These are phyloP conservation scores for Aegotheles bennettii DNA, from an alignment of 2,113 vertebrate genomes.

Conservation along the genomic window DNA sequence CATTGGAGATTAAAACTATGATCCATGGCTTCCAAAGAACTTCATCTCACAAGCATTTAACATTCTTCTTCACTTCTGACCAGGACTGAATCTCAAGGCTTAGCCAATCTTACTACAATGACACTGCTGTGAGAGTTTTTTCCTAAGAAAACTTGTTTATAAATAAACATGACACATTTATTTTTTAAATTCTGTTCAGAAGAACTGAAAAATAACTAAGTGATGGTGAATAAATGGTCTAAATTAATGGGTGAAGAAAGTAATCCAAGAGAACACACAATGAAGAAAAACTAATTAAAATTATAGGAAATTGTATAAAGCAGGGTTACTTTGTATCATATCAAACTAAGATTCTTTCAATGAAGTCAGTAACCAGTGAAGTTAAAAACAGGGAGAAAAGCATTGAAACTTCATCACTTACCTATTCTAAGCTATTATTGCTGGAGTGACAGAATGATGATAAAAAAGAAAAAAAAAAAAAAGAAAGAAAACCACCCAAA, in stretches of 20 bases:
- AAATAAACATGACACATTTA: neutral
- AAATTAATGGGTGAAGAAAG: neutral
- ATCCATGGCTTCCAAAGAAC: neutral
- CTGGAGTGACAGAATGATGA: neutral
- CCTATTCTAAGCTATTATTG: neutral
- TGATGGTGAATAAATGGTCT: neutral
- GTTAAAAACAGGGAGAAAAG: neutral
- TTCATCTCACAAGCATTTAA: neutral
- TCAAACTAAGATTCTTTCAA: neutral
- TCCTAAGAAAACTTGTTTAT: neutral
- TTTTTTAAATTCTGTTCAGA: neutral
- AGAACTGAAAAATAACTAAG: neutral
- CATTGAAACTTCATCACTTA: neutral
- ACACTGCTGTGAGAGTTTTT: neutral
- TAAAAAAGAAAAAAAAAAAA: neutral
- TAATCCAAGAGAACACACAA: neutral
- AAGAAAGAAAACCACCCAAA: neutral
- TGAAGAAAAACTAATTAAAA: neutral
- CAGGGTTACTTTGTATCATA: neutral
- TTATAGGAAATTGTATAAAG: rapidly evolving
- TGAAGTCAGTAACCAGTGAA: neutral
- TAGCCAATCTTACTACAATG: neutral
- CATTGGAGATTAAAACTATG: neutral
- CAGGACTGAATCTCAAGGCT: neutral
- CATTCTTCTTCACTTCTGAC: neutral